Conservation (phyloP, 2,797 vertebrate species). For the Lates japonicus region DNA sequence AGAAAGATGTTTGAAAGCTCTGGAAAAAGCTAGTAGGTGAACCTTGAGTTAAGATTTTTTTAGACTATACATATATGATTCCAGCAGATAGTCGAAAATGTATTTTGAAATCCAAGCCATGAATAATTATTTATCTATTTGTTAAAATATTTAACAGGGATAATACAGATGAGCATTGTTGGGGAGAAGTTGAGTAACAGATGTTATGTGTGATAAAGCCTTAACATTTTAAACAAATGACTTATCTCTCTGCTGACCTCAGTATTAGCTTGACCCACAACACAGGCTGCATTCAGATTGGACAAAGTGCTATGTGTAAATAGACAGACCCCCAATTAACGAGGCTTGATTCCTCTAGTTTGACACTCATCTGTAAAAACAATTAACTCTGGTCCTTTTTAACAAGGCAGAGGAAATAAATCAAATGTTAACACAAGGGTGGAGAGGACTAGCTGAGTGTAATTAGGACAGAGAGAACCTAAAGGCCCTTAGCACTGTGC, state of each 20-base stretch:
- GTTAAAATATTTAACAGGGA: neutral
- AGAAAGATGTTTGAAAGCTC: neutral
- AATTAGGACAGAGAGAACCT: slow-evolving; percentile 92
- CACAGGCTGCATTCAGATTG: slow-evolving; percentile 62
- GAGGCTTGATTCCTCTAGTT: slow-evolving; percentile 90
- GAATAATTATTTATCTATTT: neutral
- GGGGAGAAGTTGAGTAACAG: neutral
- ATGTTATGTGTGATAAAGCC: neutral
- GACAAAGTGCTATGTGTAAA: slow-evolving; percentile 82
- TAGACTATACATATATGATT: neutral
- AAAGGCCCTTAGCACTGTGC: slow-evolving; percentile 87
- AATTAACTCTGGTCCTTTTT: slow-evolving; percentile 93
- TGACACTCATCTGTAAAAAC: slow-evolving; percentile 93
- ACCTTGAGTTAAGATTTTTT: neutral
- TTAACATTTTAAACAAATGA: neutral
- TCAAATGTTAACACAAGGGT: slow-evolving; percentile 94
- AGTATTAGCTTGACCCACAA: slow-evolving; percentile 28
- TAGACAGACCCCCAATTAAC: slow-evolving; percentile 87
- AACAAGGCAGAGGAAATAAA: slow-evolving; percentile 93
- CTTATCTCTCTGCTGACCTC: slow-evolving; percentile 37
- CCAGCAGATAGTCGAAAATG: neutral
- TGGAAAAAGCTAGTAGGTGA: neutral
- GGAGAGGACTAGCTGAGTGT: slow-evolving; percentile 89
- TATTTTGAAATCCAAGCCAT: neutral
- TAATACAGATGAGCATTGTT: neutral